Base-by-base conservation (phyloP, 2,888 invertebrate genomes). In the Hypomecis atomaria region DNA sequence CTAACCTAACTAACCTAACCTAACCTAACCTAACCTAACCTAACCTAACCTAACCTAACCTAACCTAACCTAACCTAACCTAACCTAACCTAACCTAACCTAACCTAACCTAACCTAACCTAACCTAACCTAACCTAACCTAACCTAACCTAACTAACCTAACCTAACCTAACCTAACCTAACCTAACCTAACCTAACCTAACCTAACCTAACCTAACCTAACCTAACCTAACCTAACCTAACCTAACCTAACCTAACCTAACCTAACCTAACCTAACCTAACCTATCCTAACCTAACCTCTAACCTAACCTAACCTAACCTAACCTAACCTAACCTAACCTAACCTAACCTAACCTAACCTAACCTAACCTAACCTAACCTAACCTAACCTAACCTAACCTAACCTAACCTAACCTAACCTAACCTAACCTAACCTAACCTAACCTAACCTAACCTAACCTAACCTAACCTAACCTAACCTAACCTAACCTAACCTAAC, bases 71-170 rank as follows among this genome's bases (percentile, higher is more conserved):
- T 62, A 65, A 65, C 66, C 66, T 69, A 67, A 70, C 67, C 67
- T 70, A 70, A 70, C 67, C 67, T 70, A 67, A 70, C 54, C 66
- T 66, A 62, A 65, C 66, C 43, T 45, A 45, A 71, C 69, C n/a
- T 69, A 69, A 71, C 69, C 67, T 66, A 66, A 69, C 65, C 69
- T 67, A 66, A 70, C 66, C 67, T 71, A 67, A 69, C 69, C 69
- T 69, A 71, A 69, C 69, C 69, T 67, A 71, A 71, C 71, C 71
- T 71, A 71, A 71, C 70, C 68, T 68, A 68, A 70, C 68, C 67
- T 70, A 70, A 70, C 63, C 67, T 70, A 70, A 70, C 66, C 62
- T 67, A 52, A 52, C 52, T 52, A 52, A 52, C 68, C 68, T 70
- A 70, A 70, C 70, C 67, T 43, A 69, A 64, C 65, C 65, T 67